These are phyloP conservation scores for Porites lutea DNA, from an alignment of 64 coral and sea anemone genomes.

Conservation along the genomic window DNA sequence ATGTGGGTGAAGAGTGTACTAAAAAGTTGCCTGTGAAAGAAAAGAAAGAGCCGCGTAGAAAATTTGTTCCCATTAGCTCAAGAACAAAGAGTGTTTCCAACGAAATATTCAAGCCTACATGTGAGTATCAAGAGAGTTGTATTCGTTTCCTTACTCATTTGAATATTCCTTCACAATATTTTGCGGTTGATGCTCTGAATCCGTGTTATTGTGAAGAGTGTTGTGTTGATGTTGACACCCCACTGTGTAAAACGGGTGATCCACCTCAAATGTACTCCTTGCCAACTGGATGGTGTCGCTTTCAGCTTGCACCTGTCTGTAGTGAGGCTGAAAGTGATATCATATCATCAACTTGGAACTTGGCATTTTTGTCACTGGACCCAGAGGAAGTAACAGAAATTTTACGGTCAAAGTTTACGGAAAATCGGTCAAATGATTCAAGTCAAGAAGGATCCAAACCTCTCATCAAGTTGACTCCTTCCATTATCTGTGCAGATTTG, in stretches of 20 bases:
- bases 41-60: constrained; percentile 60
- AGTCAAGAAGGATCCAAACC: constrained; percentile 71
- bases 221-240: constrained; percentile 96
- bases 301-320: constrained; percentile 58
- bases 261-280: constrained; percentile 94
- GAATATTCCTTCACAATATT: constrained; percentile 69
- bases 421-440: constrained; percentile 20
- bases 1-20: constrained; percentile 50
- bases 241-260: constrained; percentile 89
- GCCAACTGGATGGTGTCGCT: constrained; percentile 93
- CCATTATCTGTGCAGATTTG: constrained; percentile 97
- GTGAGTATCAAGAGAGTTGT: constrained; percentile 93
- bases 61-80: constrained; percentile 31
- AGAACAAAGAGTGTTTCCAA: constrained; percentile 46
- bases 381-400: constrained; percentile 69
- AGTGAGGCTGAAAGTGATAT: constrained; percentile 14
- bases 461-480: constrained; percentile 96
- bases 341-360: constrained; percentile 75
- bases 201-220: constrained; percentile 98
- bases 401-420: constrained; percentile 55
- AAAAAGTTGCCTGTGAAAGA: constrained; percentile 61
- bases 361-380: constrained; percentile 92
- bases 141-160: constrained; percentile 83
- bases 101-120: constrained; percentile 76
- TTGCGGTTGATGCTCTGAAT: constrained; percentile 89